These are phyloP conservation scores for Phylloscopus trochilus DNA, from an alignment of 2,113 vertebrate species.

Conservation along the genomic window DNA sequence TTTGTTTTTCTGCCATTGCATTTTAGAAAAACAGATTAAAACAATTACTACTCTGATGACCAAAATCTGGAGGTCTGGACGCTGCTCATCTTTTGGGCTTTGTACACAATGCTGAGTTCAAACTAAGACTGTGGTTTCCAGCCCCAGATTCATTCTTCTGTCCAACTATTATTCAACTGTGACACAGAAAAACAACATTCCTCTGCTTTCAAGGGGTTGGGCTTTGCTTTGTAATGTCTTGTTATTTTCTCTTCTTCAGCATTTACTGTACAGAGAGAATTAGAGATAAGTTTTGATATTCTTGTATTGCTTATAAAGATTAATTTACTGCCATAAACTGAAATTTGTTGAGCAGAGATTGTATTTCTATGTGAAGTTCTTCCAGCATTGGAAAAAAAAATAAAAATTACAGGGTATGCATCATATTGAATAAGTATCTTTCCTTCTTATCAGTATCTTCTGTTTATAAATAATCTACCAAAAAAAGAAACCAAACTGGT, in stretches of 20 bases:
- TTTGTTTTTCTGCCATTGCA: conserved; percentile 7
- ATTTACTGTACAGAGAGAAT: neutral
- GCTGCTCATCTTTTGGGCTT: conserved; percentile 33
- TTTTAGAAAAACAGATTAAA: conserved; percentile 37
- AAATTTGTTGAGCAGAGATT: neutral
- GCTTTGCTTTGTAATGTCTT: neutral
- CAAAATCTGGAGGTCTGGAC: conserved; percentile 22
- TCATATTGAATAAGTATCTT: neutral
- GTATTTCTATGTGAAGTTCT: conserved; percentile 4
- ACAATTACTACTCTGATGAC: conserved; percentile 11
- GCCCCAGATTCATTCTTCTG: conserved; percentile 36
- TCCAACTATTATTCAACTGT: conserved; percentile 53
- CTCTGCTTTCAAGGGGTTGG: neutral
- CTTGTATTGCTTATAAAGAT: neutral
- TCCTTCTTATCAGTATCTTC: conserved; percentile 2
- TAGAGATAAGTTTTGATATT: neutral
- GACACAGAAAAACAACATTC: conserved; percentile 25
- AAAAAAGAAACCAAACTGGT: neutral
- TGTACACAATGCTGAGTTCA: conserved; percentile 25
- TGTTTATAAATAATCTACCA: neutral
- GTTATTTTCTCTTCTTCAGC: neutral
- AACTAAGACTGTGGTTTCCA: conserved; percentile 48
- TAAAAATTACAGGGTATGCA: neutral
- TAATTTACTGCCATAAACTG: conserved; percentile 8
- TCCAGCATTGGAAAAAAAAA: neutral